Evolutionary conservation across 2,888 invertebrate genomes (phyloP), one percentile per base, ranked within the genome.

Genomic region (Rotaria magnacalcarata): DNA sequence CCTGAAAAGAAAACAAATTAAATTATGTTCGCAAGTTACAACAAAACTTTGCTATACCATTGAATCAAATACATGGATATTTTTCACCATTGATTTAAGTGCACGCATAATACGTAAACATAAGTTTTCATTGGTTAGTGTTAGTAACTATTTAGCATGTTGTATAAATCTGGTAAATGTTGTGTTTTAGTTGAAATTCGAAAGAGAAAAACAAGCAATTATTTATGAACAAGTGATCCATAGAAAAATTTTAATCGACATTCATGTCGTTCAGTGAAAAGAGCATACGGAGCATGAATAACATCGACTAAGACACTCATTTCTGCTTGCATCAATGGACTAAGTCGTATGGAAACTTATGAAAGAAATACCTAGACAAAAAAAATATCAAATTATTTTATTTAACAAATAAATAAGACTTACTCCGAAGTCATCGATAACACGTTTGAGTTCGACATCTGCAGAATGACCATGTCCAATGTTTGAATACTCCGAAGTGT

Each of bases 321-420:
- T 91, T 98, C 98, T 0, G 98, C 97, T 89, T 96, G 96, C 56
- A 97, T 95, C 87, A 99, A 92, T n/a, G 98, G 97, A 87, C 95
- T 94, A 85, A 98, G 92, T 91, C 97, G 97, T 90, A 96, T 96
- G 91, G 97, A 96, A 87, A 98, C 92, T 60, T 97, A 92, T 0
- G 95, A 94, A 14, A 98, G 96, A 89, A 97, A 97, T 90, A 96
- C 96, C 92, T 92, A 89, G 60, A 89, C 3, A 84, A 16, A 58
- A 8, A 19, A 5, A n/a, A n/a, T n/a, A n/a, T n/a, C n/a, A n/a
- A n/a, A n/a, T 6, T 50, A 8, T 50, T 11, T 50, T 8, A 50
- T 50, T 50, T 6, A 50, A 50, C 7, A 50, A n/a, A n/a, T n/a
- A 27, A 24, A 24, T n/a, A 1, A 8, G 52, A 10, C n/a, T 34